phyloP scores from a whole-genome alignment of 2,888 invertebrate species.

The Drosophila glabriapex region DNA sequence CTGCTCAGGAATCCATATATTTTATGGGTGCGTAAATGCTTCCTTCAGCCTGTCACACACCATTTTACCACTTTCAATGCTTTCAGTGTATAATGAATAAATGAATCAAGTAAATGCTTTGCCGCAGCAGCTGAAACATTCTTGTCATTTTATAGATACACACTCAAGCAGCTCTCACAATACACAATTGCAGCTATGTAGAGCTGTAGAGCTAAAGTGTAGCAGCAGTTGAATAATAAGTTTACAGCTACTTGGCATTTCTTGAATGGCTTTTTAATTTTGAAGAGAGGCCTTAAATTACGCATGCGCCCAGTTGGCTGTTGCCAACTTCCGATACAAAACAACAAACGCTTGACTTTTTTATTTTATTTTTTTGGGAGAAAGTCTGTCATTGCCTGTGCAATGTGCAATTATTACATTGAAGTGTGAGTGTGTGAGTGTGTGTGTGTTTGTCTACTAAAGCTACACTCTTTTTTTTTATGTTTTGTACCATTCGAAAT shows the following conservation, averaged over 20 bases:
- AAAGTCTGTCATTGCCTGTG: conserved; percentile 61
- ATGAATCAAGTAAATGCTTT: conserved; percentile 9
- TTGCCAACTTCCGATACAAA: conserved; percentile 65
- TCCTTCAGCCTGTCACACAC: not conserved
- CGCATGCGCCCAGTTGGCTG: conserved; percentile 68
- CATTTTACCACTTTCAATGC: not conserved
- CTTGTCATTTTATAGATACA: conserved; percentile 13
- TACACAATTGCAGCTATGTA: not conserved
- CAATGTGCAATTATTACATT: conserved; percentile 59
- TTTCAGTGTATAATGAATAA: not conserved
- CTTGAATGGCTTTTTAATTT: conserved; percentile 11
- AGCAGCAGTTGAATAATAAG: not conserved
- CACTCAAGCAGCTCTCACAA: not conserved
- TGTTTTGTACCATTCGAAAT: conserved; percentile 53
- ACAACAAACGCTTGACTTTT: conserved; percentile 21
- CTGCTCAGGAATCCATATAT: not conserved
- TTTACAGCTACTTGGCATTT: not conserved
- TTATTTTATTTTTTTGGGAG: conserved; percentile 55
- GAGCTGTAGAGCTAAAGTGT: not conserved
- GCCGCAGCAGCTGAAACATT: conserved; percentile 26
- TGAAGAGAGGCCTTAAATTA: conserved; percentile 47
- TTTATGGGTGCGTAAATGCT: not conserved
- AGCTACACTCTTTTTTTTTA: not conserved
- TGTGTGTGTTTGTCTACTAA: conserved; percentile 27
- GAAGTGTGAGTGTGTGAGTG: conserved; percentile 10